Percentiles rank a stretch among this genome's conserved stretches.
Evolutionary conservation across 1,140 invertebrate species (phyloP).

Genomic region (Aphis gossypii): DNA sequence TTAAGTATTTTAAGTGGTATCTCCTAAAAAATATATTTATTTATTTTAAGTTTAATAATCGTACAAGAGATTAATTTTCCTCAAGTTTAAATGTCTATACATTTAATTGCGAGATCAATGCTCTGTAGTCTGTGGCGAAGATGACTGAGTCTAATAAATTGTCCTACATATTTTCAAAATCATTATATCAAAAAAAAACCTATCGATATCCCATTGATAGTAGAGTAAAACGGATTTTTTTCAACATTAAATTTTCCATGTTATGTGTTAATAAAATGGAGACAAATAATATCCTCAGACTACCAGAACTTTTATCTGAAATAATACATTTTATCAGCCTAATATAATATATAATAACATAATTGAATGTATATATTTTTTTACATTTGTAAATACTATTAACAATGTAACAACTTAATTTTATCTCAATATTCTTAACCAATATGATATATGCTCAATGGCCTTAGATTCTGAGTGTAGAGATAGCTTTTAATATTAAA

Average conservation of each 20-base stretch:
- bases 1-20: too few species aligned
- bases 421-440: not conserved
- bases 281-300: not conserved
- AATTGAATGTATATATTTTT: not conserved
- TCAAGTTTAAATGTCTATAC: too few species aligned
- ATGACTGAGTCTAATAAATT: too few species aligned
- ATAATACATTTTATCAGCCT: not conserved
- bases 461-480: not conserved
- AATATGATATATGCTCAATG: not conserved
- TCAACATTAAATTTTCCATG: not conserved
- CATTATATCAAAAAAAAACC: too few species aligned
- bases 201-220: not conserved
- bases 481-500: not conserved
- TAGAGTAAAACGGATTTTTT: not conserved
- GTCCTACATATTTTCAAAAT: too few species aligned
- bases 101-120: too few species aligned
- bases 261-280: not conserved
- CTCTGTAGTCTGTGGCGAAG: too few species aligned
- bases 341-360: not conserved
- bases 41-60: too few species aligned
- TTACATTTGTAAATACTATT: not conserved
- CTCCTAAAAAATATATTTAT: too few species aligned
- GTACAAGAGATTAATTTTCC: too few species aligned
- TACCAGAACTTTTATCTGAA: not conserved
- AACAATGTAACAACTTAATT: not conserved